These are phyloP conservation scores for Metallyticus violacea DNA, from an alignment of 2,888 invertebrate genomes.

Conservation along the genomic window DNA sequence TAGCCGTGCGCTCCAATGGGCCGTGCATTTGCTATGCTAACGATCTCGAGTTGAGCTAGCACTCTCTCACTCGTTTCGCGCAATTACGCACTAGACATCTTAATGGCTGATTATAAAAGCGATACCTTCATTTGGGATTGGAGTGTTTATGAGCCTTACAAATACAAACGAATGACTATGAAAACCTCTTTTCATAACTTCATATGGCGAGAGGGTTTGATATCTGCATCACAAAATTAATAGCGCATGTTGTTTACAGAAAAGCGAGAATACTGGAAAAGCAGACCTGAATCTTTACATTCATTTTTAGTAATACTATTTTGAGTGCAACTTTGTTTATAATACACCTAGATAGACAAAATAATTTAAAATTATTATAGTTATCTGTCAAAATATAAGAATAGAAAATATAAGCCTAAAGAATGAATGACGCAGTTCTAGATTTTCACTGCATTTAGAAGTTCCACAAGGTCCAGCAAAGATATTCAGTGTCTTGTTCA, in stretches of 20 bases:
- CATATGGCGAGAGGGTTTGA: neutral
- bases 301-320: too few species aligned
- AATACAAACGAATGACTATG: neutral
- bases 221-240: neutral
- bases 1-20: constrained; percentile 11
- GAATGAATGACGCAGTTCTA: too few species aligned
- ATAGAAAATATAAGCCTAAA: too few species aligned
- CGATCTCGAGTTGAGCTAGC: neutral
- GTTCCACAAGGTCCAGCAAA: too few species aligned
- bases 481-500: too few species aligned
- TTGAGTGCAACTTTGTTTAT: too few species aligned
- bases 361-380: too few species aligned
- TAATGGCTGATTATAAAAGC: constrained; percentile 19
- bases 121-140: constrained; percentile 21
- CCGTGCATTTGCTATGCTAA: constrained; percentile 1
- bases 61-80: neutral
- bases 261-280: neutral
- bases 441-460: too few species aligned
- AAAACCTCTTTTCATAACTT: neutral
- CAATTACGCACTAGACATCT: constrained; percentile 20
- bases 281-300: too few species aligned
- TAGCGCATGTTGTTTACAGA: neutral
- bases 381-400: too few species aligned
- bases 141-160: neutral
- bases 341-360: too few species aligned